Conservation (phyloP, 2,888 invertebrate genomes). For the Calliphora vomitoria region DNA sequence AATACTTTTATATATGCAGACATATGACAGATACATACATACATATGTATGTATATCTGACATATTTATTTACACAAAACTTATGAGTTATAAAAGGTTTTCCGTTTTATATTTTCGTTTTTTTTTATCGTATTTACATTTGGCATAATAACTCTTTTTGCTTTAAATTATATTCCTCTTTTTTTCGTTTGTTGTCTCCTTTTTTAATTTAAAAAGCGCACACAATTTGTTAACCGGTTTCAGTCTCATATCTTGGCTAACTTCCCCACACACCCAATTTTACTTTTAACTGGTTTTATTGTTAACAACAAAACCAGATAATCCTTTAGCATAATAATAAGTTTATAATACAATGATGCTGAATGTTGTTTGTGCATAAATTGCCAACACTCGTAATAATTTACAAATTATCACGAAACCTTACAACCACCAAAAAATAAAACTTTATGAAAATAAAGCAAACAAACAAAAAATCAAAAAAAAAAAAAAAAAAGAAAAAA, state of each 20-base stretch:
- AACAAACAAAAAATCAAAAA: conserved; percentile 4
- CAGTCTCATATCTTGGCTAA: neutral
- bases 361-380: conserved; percentile 71
- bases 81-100: neutral
- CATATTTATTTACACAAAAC: neutral
- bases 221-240: conserved; percentile 31
- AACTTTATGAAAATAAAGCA: conserved; percentile 31
- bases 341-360: conserved; percentile 70
- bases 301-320: conserved; percentile 73
- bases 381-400: conserved; percentile 74
- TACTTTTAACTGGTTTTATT: conserved; percentile 65
- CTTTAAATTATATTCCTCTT: conserved; percentile 4
- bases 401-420: conserved; percentile 73
- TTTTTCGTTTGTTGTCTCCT: neutral
- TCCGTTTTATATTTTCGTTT: neutral
- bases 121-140: conserved; percentile 8
- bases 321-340: conserved; percentile 72
- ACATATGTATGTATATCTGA: too few relatives aligned
- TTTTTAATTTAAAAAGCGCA: conserved; percentile 16
- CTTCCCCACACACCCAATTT: conserved; percentile 24
- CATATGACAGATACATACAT: neutral
- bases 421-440: conserved; percentile 39
- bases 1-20: neutral
- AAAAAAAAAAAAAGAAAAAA: conserved; percentile 29
- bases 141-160: conserved; percentile 28